Base-by-base conservation (phyloP, 2,888 invertebrate species). In the Chrysina gloriosa region DNA sequence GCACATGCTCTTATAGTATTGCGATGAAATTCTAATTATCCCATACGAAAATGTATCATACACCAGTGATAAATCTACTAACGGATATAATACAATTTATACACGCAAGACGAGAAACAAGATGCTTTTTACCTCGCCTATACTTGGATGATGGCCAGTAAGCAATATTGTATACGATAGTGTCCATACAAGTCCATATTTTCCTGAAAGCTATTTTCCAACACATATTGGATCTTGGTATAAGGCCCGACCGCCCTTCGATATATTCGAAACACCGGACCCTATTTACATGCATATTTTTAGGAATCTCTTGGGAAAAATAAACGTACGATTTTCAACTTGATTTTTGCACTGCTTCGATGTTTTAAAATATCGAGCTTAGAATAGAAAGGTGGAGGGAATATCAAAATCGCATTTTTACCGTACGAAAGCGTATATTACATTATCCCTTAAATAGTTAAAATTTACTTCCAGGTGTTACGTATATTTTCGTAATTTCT, bases 181-280 rank as follows among this genome's bases (percentile, higher is more conserved):
- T 73, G 77, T 77, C 78, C 75, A 77, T 77, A 77, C 77, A 76
- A 74, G 77, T 80, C 81, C 81, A 82, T 82, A 82, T 82, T 82
- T 82, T 80, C 77, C 78, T 78, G 77, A 80, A 82, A 81, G 80
- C 81, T 79, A 81, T 81, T 82, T 81, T 76, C 78, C 65, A 74
- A 78, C 81, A 81, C 82, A 82, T 82, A 82, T 82, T 82, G 80
- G 79, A 74, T 78, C 74, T 75, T 77, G 77, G 73, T 70, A 69
- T 69, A 69, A 73, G 71, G 71, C 71, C 69, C 70, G 71, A 74
- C 73, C 72, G 72, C 72, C 73, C 74, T 75, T 70, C 69, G 71
- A 77, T 75, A 77, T 78, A 79, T 80, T 77, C 79, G 77, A 69
- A 73, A 69, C 71, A 70, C 69, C 65, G 69, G 68, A 69, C 74